Percentiles rank a stretch among this genome's conserved stretches.
Conservation (phyloP, 1,140 invertebrate genomes). For the Globodera ellingtonae region DNA sequence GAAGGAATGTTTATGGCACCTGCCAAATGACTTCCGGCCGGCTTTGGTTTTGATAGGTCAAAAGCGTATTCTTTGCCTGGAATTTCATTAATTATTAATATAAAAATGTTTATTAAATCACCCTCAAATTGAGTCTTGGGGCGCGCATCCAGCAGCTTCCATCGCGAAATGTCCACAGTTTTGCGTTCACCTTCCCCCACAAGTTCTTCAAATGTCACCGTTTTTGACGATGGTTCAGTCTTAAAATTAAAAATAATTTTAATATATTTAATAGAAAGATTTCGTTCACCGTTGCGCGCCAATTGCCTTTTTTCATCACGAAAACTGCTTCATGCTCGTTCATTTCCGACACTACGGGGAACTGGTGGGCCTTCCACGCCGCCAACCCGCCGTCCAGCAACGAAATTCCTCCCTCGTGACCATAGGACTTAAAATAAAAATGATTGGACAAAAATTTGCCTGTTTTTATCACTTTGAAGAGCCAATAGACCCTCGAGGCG, state of each 20-base stretch:
- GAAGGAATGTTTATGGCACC: constrained; percentile 54
- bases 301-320: constrained; percentile 9
- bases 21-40: constrained; percentile 41
- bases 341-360: constrained; percentile 27
- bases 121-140: constrained; percentile 57
- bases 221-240: constrained; percentile 3
- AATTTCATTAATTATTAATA: constrained; percentile 13
- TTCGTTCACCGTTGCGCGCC: background rate
- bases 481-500: constrained; percentile 47
- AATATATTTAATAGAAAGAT: background rate
- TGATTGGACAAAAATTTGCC: background rate
- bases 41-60: constrained; percentile 38
- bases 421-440: constrained; percentile 48
- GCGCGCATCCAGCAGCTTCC: constrained; percentile 51
- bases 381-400: constrained; percentile 47
- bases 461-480: constrained; percentile 45
- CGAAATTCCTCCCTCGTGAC: constrained; percentile 54
- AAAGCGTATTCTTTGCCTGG: background rate
- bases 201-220: constrained; percentile 26
- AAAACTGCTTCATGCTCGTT: constrained; percentile 10
- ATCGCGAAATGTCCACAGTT: constrained; percentile 2
- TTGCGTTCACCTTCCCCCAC: constrained; percentile 20
- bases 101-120: constrained; percentile 51
- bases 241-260: background rate
- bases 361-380: constrained; percentile 21